A percentile compares a stretch with the other conserved stretches of the same genome.
Conservation (phyloP, 2,113 vertebrate species). For the Paraplagusia blochii region DNA sequence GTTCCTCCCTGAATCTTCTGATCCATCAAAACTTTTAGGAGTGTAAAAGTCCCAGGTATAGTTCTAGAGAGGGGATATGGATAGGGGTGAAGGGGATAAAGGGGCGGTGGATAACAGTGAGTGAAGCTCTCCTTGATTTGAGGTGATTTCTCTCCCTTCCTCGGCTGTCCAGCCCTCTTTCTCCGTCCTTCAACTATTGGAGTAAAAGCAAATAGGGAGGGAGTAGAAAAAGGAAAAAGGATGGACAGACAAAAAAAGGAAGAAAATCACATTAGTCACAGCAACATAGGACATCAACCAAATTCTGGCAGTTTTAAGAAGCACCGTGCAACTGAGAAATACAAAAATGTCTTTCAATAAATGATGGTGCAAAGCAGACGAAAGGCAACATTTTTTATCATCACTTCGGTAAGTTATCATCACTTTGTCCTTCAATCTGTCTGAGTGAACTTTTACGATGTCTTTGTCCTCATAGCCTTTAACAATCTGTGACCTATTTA, state of each 20-base stretch:
- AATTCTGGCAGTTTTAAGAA: constrained; percentile 38
- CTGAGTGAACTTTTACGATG: constrained; percentile 50
- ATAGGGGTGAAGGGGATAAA: constrained; percentile 38
- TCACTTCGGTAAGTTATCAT: constrained; percentile 47
- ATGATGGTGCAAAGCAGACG: constrained; percentile 34
- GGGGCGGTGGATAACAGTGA: constrained; percentile 54
- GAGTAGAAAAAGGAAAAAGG: constrained; percentile 15
- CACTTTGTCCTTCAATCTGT: constrained; percentile 49
- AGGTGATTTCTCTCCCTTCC: constrained; percentile 56
- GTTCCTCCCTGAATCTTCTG: constrained; percentile 75
- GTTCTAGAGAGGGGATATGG: constrained; percentile 40
- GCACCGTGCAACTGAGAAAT: constrained; percentile 20
- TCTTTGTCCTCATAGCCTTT: constrained; percentile 33
- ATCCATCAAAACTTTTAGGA: constrained; percentile 72
- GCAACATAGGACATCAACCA: constrained; percentile 37
- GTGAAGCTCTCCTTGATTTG: constrained; percentile 59
- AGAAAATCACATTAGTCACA: constrained; percentile 45
- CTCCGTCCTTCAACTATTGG: constrained; percentile 71
- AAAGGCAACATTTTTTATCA: constrained; percentile 46
- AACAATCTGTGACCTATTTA: constrained; percentile 63
- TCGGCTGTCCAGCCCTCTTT: constrained; percentile 65
- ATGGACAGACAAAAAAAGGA: constrained; percentile 10
- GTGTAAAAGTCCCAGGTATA: constrained; percentile 24
- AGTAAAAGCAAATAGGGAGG: constrained; percentile 28
- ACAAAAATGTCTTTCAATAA: constrained; percentile 34